phyloP scores from a whole-genome alignment of 2,113 vertebrate species.

The Ondatra zibethicus region DNA sequence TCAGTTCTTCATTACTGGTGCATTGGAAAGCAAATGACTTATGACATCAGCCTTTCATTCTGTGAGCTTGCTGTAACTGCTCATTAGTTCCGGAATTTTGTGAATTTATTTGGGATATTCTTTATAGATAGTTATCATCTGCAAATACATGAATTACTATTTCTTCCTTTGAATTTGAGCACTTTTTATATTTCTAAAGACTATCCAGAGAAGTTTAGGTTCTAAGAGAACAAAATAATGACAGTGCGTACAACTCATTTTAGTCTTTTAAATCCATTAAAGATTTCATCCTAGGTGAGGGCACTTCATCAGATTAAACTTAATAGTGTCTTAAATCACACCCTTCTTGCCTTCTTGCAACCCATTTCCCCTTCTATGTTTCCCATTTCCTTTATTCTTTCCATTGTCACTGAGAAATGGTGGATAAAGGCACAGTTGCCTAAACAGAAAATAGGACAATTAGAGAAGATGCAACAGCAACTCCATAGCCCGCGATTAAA shows the following conservation, averaged over 20 bases:
- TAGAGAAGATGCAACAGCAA: slow-evolving; percentile 26
- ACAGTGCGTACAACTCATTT: not conserved
- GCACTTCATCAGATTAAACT: not conserved
- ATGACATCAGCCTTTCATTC: not conserved
- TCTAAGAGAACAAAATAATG: not conserved
- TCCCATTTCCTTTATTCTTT: not conserved
- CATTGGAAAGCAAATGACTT: not conserved
- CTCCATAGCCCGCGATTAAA: slow-evolving; percentile 45
- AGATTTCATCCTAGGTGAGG: not conserved
- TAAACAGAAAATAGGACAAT: slow-evolving; percentile 27
- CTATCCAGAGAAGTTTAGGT: not conserved
- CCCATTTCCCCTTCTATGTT: not conserved
- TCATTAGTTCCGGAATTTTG: not conserved
- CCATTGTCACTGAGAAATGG: not conserved
- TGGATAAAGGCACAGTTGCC: not conserved
- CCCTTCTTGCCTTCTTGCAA: too few relatives aligned
- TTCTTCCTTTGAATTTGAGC: not conserved
- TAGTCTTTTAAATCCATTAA: not conserved
- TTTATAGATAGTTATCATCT: not conserved
- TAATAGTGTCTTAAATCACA: not conserved
- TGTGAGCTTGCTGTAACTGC: not conserved
- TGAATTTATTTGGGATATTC: not conserved
- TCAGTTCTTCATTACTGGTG: not conserved
- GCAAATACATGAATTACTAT: not conserved
- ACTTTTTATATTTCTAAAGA: not conserved